phyloP scores from a whole-genome alignment of 2,888 invertebrate species.

The Alentia gelatinosa region DNA sequence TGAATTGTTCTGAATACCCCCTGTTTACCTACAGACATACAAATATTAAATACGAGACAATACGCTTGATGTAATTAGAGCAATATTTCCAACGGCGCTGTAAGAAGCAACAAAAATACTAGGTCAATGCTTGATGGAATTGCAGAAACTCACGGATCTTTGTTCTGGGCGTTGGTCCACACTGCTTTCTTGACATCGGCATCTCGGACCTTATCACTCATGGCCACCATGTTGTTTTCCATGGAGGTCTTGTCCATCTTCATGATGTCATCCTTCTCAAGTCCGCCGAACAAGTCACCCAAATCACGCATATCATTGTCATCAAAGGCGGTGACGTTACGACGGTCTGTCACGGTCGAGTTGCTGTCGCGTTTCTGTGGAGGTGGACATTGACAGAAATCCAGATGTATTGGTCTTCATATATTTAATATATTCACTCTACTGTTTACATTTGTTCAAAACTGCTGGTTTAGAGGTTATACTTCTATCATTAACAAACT shows the following conservation, averaged over 20 bases:
- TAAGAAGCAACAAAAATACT: no score
- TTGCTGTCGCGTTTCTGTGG: neutral
- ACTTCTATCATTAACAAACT: no score
- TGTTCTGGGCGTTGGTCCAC: neutral
- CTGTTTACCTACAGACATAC: no score
- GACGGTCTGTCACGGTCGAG: neutral
- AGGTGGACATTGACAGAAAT: no score
- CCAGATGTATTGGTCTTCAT: neutral
- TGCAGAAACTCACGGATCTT: neutral
- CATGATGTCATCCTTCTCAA: neutral
- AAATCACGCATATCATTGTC: neutral
- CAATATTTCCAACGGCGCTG: no score
- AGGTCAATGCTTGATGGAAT: no score
- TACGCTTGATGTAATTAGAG: no score
- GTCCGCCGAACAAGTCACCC: neutral
- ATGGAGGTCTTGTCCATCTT: neutral
- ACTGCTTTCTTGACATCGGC: neutral
- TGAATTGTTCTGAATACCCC: no score
- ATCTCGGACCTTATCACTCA: constrained; percentile 2
- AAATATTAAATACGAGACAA: no score
- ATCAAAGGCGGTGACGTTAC: neutral
- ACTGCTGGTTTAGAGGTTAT: no score
- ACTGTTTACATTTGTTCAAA: no score
- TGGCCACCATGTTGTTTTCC: neutral
- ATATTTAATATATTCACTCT: neutral